These are phyloP conservation scores for Hesperia comma DNA, from an alignment of 2,888 invertebrate species.

Conservation along the genomic window DNA sequence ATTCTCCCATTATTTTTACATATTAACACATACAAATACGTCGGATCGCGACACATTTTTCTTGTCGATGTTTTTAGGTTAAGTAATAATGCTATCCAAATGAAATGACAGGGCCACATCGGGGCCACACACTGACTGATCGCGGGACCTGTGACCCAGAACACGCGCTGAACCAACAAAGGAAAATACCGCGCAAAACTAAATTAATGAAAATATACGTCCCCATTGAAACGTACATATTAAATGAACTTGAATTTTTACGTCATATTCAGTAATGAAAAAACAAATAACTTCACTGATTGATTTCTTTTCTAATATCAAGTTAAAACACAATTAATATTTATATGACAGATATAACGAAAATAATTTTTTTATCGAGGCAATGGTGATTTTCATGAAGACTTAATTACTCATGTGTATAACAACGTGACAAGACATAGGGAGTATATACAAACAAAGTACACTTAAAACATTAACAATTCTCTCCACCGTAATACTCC, in stretches of 20 bases:
- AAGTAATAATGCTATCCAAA: conserved; percentile 23
- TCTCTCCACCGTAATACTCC: not conserved
- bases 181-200: conserved; percentile 23
- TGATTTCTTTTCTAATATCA: too few species aligned
- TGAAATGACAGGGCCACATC: conserved; percentile 6
- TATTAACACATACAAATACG: not conserved
- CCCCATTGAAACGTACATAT: not conserved
- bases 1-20: not conserved
- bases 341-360: too few species aligned
- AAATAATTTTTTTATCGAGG: too few species aligned
- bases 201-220: conserved; percentile 20
- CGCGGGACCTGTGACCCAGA: conserved; percentile 27
- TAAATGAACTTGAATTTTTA: too few species aligned
- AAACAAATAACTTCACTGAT: too few species aligned
- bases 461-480: not conserved
- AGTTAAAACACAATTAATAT: too few species aligned
- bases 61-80: conserved; percentile 18
- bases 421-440: too few species aligned
- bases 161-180: conserved; percentile 17
- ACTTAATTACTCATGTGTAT: too few species aligned
- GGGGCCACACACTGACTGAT: conserved; percentile 27
- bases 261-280: too few species aligned
- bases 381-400: too few species aligned
- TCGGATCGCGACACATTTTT: not conserved
- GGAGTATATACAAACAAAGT: not conserved